These are phyloP conservation scores for Rhinophrynus dorsalis DNA, from an alignment of 2,797 vertebrate genomes.

Conservation along the genomic window DNA sequence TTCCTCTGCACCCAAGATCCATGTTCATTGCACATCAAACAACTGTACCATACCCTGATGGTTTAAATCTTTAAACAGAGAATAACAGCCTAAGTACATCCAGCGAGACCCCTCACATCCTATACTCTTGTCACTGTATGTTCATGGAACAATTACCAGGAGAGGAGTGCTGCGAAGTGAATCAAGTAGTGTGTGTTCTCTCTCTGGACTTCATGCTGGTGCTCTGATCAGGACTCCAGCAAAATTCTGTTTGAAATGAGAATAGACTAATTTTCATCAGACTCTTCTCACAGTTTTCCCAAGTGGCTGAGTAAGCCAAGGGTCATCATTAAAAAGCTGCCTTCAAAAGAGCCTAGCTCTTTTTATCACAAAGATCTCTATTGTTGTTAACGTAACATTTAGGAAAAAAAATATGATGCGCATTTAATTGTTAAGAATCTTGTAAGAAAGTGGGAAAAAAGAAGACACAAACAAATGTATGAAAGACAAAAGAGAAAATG, in stretches of 20 bases:
- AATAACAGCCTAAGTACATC: slow-evolving; percentile 97
- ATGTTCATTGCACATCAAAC: slow-evolving; percentile 98
- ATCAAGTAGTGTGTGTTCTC: slow-evolving; percentile 84
- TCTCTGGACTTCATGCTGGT: slow-evolving; percentile 82
- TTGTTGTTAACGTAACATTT: slow-evolving; percentile 64
- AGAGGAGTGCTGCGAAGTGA: slow-evolving; percentile 76
- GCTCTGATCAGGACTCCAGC: slow-evolving; percentile 97
- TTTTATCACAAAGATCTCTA: slow-evolving; percentile 81
- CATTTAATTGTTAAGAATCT: slow-evolving; percentile 70
- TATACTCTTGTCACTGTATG: slow-evolving; percentile 89
- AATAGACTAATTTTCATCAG: slow-evolving; percentile 99
- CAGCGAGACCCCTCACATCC: slow-evolving; percentile 86
- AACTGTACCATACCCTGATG: slow-evolving; percentile 95
- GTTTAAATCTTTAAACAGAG: slow-evolving; percentile 99
- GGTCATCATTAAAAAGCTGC: slow-evolving; percentile 99
- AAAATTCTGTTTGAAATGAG: slow-evolving; percentile 99
- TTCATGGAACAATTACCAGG: slow-evolving; percentile 91
- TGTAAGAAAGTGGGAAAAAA: slow-evolving; percentile 53
- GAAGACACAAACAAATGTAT: neutral
- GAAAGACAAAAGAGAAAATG: neutral
- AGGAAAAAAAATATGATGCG: slow-evolving; percentile 79
- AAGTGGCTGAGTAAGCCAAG: slow-evolving; percentile 92
- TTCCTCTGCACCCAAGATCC: slow-evolving; percentile 86
- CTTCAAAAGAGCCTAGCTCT: slow-evolving; percentile 83
- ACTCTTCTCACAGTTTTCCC: slow-evolving; percentile 89